Conservation (phyloP, 2,888 invertebrate species). For the Ecdyonurus torrentis region DNA sequence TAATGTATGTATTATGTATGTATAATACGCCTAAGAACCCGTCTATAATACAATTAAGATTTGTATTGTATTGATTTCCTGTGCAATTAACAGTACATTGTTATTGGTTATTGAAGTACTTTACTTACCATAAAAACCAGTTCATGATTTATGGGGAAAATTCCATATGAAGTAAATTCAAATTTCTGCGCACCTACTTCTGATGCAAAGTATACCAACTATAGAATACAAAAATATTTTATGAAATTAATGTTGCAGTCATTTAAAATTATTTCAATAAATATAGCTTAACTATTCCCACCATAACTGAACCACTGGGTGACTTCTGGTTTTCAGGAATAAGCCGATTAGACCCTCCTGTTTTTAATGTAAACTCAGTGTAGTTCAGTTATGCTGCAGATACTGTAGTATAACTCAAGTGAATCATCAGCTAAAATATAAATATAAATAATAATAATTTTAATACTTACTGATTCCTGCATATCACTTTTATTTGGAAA, state of each 20-base stretch:
- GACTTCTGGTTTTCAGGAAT: too few relatives aligned
- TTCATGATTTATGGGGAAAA: not conserved
- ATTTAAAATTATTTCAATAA: too few relatives aligned
- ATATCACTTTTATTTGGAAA: not conserved
- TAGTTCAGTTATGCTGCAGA: not conserved
- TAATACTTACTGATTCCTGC: not conserved
- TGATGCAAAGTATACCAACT: not conserved
- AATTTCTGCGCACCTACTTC: not conserved
- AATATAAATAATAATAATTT: not conserved
- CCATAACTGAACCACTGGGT: too few relatives aligned
- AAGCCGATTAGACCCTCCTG: too few relatives aligned
- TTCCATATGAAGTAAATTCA: not conserved
- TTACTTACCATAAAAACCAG: not conserved
- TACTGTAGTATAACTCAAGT: not conserved
- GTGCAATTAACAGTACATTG: too few relatives aligned
- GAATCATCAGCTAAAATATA: not conserved
- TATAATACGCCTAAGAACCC: too few relatives aligned
- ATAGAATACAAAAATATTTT: not conserved
- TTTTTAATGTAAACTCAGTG: too few relatives aligned
- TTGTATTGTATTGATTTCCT: too few relatives aligned
- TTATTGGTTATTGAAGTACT: not conserved
- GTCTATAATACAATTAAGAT: too few relatives aligned
- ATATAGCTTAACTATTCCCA: too few relatives aligned
- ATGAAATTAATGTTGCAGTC: too few relatives aligned
- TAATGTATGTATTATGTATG: too few relatives aligned